Conservation (phyloP, 2,113 vertebrate genomes). For the Alosa alosa region DNA sequence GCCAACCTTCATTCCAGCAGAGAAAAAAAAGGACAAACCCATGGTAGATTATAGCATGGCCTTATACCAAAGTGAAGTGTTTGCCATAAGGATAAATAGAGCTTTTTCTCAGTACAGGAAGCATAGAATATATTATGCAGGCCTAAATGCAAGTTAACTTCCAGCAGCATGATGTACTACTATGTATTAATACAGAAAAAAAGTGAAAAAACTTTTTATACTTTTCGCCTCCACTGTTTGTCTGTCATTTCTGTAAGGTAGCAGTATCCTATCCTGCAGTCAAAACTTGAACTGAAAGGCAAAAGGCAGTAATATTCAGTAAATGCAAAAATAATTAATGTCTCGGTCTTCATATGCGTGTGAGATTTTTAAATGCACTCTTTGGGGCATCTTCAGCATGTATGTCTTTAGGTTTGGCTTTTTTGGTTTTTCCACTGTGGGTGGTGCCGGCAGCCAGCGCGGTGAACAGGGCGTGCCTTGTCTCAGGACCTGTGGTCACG, state of each 20-base stretch:
- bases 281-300: too few species aligned
- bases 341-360: not conserved
- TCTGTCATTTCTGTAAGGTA: too few species aligned
- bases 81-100: not conserved
- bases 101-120: not conserved
- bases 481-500: conserved; percentile 63
- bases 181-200: not conserved
- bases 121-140: not conserved
- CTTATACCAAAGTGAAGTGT: conserved; percentile 12
- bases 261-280: too few species aligned
- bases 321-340: too few species aligned
- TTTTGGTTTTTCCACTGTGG: conserved; percentile 66
- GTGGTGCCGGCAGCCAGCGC: conserved; percentile 59
- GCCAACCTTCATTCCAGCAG: conserved; percentile 24
- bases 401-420: conserved; percentile 52
- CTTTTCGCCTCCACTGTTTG: too few species aligned
- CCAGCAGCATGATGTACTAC: not conserved
- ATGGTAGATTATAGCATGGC: conserved; percentile 11
- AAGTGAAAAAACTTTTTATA: too few species aligned
- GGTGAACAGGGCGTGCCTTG: conserved; percentile 69
- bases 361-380: conserved; percentile 24
- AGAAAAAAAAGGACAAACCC: conserved; percentile 28
- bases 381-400: conserved; percentile 44
- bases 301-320: too few species aligned
- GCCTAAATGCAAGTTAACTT: not conserved